A percentile compares a stretch with the other conserved stretches of the same genome.
Conservation (phyloP, 2,888 invertebrate genomes). For the Pristionchus entomophagus region DNA sequence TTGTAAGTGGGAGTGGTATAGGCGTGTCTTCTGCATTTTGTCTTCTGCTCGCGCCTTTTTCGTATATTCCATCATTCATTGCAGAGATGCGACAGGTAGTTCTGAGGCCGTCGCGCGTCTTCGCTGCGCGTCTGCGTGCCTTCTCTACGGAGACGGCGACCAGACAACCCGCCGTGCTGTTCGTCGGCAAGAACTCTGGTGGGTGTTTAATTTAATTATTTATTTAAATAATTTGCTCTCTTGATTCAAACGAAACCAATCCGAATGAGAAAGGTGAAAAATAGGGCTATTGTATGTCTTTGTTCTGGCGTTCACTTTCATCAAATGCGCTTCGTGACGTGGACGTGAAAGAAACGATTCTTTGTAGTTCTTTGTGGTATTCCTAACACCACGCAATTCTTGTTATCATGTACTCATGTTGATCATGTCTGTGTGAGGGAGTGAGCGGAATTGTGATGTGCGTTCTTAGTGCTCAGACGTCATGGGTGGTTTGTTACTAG, state of each 20-base stretch:
- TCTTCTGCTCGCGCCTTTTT: background rate
- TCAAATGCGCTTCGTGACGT: too few relatives aligned
- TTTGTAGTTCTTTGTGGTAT: too few relatives aligned
- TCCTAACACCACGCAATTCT: too few relatives aligned
- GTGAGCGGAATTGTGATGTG: background rate
- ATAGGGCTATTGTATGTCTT: background rate
- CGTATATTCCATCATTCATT: background rate
- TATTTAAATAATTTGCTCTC: background rate
- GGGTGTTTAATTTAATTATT: background rate
- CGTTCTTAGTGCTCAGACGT: too few relatives aligned
- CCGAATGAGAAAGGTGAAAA: background rate
- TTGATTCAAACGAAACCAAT: background rate
- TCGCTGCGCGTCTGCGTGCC: slow-evolving; percentile 56
- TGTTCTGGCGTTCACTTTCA: too few relatives aligned
- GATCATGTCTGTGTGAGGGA: background rate
- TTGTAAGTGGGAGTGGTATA: too few relatives aligned
- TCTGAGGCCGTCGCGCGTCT: slow-evolving; percentile 55
- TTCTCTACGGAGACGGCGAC: slow-evolving; percentile 58
- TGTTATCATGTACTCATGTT: slow-evolving; percentile 5
- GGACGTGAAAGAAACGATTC: too few relatives aligned
- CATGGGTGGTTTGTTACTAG: too few relatives aligned
- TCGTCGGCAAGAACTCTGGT: slow-evolving; percentile 15
- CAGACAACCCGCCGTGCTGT: slow-evolving; percentile 15
- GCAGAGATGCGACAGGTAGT: slow-evolving; percentile 35
- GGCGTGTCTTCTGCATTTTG: background rate